phyloP scores from a whole-genome alignment of 2,797 vertebrate genomes.

The Harpagifer antarcticus region DNA sequence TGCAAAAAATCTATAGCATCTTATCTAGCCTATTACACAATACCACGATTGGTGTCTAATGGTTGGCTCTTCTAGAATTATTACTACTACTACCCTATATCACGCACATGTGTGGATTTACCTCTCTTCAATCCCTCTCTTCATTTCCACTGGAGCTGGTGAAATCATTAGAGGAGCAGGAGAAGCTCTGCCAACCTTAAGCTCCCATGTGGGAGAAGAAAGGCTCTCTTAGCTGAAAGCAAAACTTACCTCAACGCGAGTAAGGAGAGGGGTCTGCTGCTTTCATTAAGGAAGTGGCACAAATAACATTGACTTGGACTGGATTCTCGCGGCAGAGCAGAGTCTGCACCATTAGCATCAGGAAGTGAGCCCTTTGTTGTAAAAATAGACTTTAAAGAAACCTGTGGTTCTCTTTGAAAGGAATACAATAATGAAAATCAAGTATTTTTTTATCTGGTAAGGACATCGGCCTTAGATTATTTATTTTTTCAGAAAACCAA shows the following conservation, averaged over 20 bases:
- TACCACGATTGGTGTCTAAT: slow-evolving; percentile 4
- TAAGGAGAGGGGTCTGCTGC: slow-evolving; percentile 76
- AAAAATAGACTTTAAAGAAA: slow-evolving; percentile 53
- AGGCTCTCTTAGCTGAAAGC: slow-evolving; percentile 75
- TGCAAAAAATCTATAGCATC: too few species aligned
- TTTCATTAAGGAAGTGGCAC: slow-evolving; percentile 82
- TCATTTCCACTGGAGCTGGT: slow-evolving; percentile 77
- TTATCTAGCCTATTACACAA: neutral
- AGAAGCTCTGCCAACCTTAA: slow-evolving; percentile 79
- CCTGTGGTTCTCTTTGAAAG: slow-evolving; percentile 46
- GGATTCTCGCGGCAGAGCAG: slow-evolving; percentile 53
- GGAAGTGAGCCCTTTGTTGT: slow-evolving; percentile 66
- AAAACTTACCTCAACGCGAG: slow-evolving; percentile 68
- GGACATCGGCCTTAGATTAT: slow-evolving; percentile 28
- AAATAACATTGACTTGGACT: slow-evolving; percentile 66
- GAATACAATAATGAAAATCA: slow-evolving; percentile 56
- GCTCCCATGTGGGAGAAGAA: slow-evolving; percentile 77
- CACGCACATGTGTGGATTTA: slow-evolving; percentile 63
- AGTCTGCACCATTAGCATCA: slow-evolving; percentile 64
- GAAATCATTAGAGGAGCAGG: slow-evolving; percentile 79
- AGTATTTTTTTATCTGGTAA: slow-evolving; percentile 35
- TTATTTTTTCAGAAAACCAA: slow-evolving; percentile 30
- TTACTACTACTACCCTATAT: slow-evolving; percentile 51
- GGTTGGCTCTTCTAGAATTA: slow-evolving; percentile 16
- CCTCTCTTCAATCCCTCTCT: slow-evolving; percentile 58